Percentiles rank a stretch among this genome's conserved stretches.
These are phyloP conservation scores for Drosophila orosa DNA, from an alignment of 1,140 invertebrate species.

Conservation along the genomic window DNA sequence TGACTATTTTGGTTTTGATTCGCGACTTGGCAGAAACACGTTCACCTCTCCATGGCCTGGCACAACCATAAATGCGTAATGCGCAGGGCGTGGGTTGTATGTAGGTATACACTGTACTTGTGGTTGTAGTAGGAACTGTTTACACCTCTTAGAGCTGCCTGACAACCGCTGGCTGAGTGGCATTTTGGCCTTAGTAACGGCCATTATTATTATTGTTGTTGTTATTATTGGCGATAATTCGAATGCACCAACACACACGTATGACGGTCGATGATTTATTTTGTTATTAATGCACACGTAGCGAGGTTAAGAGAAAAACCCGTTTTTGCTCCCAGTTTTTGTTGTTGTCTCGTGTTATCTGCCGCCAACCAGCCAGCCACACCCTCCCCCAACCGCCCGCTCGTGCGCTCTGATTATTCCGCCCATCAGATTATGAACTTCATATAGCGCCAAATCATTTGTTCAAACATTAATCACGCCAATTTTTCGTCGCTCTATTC, in stretches of 20 bases:
- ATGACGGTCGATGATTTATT: conserved; percentile 43
- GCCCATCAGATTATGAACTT: conserved; percentile 46
- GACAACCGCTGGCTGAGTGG: conserved; percentile 34
- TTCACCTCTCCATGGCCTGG: conserved; percentile 46
- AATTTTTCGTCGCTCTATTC: conserved; percentile 16
- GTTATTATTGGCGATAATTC: conserved; percentile 47
- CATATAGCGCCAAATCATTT: conserved; percentile 60
- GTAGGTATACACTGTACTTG: conserved; percentile 19
- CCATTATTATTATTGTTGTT: conserved; percentile 25
- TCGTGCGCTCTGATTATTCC: conserved; percentile 38
- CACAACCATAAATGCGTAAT: conserved; percentile 42
- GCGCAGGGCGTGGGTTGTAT: conserved; percentile 37
- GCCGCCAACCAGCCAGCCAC: conserved; percentile 40
- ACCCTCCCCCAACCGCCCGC: conserved; percentile 32
- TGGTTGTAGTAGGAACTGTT: conserved; percentile 27
- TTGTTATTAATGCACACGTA: conserved; percentile 63
- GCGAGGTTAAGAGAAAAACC: conserved; percentile 66
- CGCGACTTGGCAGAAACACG: conserved; percentile 26
- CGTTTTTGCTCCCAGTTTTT: conserved; percentile 39
- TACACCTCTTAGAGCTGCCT: conserved; percentile 37
- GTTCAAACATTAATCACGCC: conserved; percentile 47
- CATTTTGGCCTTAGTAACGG: conserved; percentile 31
- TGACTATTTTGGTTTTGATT: conserved; percentile 37
- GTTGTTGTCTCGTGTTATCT: conserved; percentile 31
- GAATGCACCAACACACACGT: conserved; percentile 25